Conservation (phyloP, 1,140 invertebrate genomes). For the Nymphalis io region DNA sequence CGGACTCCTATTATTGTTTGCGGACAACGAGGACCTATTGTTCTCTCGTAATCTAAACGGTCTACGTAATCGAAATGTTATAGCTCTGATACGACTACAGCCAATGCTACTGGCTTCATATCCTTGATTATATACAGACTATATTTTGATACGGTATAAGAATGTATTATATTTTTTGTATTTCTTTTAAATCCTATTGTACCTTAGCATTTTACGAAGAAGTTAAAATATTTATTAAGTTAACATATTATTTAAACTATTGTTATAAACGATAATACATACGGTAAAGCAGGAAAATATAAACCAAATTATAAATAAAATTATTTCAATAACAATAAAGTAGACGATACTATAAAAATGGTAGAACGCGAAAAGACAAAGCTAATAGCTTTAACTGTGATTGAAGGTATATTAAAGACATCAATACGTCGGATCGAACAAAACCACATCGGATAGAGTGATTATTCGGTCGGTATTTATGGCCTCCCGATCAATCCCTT, state of each 20-base stretch:
- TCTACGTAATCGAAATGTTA: constrained; percentile 37
- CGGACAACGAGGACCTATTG: constrained; percentile 37
- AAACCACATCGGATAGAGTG: constrained; percentile 33
- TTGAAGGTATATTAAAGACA: constrained; percentile 28
- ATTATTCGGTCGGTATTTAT: constrained; percentile 56
- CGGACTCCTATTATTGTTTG: constrained; percentile 41
- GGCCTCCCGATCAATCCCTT: constrained; percentile 47
- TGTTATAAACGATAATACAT: no score
- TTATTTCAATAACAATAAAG: neutral
- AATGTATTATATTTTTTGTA: neutral
- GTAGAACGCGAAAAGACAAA: neutral
- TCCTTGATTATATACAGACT: neutral
- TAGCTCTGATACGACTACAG: constrained; percentile 23
- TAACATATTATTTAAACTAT: no score
- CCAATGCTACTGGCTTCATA: neutral
- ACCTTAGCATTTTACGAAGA: no score
- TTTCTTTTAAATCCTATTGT: neutral
- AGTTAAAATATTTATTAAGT: no score
- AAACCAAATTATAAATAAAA: neutral
- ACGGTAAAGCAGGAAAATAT: no score
- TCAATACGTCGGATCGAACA: constrained; percentile 29
- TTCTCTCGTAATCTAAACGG: constrained; percentile 35
- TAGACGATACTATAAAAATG: neutral
- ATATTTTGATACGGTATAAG: neutral
- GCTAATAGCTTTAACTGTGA: constrained; percentile 24